These are phyloP conservation scores for Pomacea maculata DNA, from an alignment of 1,140 invertebrate species.

Conservation along the genomic window DNA sequence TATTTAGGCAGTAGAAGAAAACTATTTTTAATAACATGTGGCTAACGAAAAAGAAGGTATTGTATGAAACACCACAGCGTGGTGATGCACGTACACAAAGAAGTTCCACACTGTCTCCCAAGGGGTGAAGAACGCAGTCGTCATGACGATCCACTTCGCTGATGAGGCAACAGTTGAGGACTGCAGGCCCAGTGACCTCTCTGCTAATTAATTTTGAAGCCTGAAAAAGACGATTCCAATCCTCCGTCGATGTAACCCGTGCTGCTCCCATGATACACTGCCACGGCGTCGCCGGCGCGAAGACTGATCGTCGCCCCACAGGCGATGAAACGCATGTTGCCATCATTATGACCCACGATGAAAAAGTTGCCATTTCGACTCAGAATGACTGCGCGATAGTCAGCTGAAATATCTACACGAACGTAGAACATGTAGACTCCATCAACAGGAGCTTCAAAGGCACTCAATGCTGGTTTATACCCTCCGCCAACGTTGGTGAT, in stretches of 20 bases:
- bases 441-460: constrained; percentile 5
- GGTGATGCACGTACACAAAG: no score
- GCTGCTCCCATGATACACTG: constrained; percentile 1
- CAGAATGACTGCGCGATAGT: neutral
- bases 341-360: constrained; percentile 4
- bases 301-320: constrained; percentile 11
- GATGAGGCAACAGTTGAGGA: no score
- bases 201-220: constrained; percentile 12
- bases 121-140: no score
- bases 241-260: constrained; percentile 21
- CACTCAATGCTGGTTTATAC: constrained; percentile 1
- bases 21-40: no score
- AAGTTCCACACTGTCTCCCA: no score
- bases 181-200: no score
- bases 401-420: constrained; percentile 9
- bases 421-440: constrained; percentile 12
- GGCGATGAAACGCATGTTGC: neutral
- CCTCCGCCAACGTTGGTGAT: constrained; percentile 5
- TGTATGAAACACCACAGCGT: no score
- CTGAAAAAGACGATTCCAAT: constrained; percentile 16
- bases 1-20: no score
- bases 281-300: constrained; percentile 5
- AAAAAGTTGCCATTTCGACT: neutral
- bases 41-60: no score
- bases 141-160: no score